These are phyloP conservation scores for Channa striata DNA, from an alignment of 2,797 vertebrate species.

Conservation along the genomic window DNA sequence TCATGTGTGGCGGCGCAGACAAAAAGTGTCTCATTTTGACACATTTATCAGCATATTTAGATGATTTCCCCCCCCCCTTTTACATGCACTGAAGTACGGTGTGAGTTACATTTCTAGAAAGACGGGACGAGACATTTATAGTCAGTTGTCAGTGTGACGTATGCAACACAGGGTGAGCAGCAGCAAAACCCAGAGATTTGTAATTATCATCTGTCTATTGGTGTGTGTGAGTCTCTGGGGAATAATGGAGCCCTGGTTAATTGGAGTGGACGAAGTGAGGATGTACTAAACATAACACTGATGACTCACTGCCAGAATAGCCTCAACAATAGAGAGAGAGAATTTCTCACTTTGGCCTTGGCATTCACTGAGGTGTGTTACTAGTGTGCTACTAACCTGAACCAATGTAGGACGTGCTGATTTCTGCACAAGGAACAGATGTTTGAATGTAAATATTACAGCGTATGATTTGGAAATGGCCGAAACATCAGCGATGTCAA, in stretches of 20 bases:
- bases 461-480: slow-evolving; percentile 4
- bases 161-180: slow-evolving; percentile 4
- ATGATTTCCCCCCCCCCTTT: background rate
- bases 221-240: slow-evolving; percentile 30
- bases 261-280: slow-evolving; percentile 73
- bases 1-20: slow-evolving; percentile 21
- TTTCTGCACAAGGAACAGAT: slow-evolving; percentile 4
- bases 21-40: slow-evolving; percentile 14
- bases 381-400: slow-evolving; percentile 5
- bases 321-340: slow-evolving; percentile 39
- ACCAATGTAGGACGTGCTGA: slow-evolving; percentile 4
- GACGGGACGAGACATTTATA: background rate
- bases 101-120: slow-evolving; percentile 10
- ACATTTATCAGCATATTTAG: slow-evolving; percentile 11
- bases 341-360: slow-evolving; percentile 38
- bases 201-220: slow-evolving; percentile 61
- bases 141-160: slow-evolving; percentile 13
- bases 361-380: slow-evolving; percentile 40
- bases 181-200: slow-evolving; percentile 37
- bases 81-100: background rate
- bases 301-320: slow-evolving; percentile 57
- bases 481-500: background rate
- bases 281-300: slow-evolving; percentile 58
- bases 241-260: slow-evolving; percentile 72
- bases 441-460: background rate